Evolutionary conservation across 1,140 invertebrate species (phyloP).

Genomic region (Drosophila quadrilineata): DNA sequence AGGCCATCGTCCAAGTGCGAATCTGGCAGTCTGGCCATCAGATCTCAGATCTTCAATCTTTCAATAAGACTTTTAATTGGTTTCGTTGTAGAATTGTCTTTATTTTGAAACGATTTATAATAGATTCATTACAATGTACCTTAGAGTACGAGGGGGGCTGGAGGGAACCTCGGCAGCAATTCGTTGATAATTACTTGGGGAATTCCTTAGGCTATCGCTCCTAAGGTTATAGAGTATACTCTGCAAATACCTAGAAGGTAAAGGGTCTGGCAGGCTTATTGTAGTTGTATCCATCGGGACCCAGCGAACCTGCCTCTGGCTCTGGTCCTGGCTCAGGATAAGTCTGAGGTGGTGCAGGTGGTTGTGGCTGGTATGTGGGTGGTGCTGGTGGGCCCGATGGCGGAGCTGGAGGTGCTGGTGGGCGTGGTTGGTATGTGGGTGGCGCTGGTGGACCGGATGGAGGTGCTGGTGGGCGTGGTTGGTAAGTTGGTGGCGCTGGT

Average conservation of each 20-base stretch:
- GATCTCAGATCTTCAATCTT: no score
- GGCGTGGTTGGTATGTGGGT: conserved; percentile 34
- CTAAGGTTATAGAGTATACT: conserved; percentile 11
- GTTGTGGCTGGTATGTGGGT: conserved; percentile 28
- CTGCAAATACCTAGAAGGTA: conserved; percentile 36
- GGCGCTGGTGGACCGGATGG: conserved; percentile 39
- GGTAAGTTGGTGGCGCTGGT: conserved; percentile 47
- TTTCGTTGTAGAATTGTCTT: conserved; percentile 45
- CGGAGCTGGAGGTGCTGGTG: conserved; percentile 43
- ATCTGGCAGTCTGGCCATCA: background rate
- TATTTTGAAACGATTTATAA: conserved; percentile 53
- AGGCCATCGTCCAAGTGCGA: conserved; percentile 30
- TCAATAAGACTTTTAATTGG: conserved; percentile 43
- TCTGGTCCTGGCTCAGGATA: conserved; percentile 23
- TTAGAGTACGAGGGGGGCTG: conserved; percentile 9
- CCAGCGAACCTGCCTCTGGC: conserved; percentile 51
- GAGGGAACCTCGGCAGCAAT: conserved; percentile 12
- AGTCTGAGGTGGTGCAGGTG: conserved; percentile 30
- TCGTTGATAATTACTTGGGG: conserved; percentile 6
- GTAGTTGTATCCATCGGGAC: conserved; percentile 63
- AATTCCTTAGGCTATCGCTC: conserved; percentile 29
- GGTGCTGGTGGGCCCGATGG: conserved; percentile 30
- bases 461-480: conserved; percentile 36
- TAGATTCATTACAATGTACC: conserved; percentile 37
- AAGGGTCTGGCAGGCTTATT: conserved; percentile 55